Conservation (phyloP, 2,113 vertebrate genomes). For the Ciconia boyciana region DNA sequence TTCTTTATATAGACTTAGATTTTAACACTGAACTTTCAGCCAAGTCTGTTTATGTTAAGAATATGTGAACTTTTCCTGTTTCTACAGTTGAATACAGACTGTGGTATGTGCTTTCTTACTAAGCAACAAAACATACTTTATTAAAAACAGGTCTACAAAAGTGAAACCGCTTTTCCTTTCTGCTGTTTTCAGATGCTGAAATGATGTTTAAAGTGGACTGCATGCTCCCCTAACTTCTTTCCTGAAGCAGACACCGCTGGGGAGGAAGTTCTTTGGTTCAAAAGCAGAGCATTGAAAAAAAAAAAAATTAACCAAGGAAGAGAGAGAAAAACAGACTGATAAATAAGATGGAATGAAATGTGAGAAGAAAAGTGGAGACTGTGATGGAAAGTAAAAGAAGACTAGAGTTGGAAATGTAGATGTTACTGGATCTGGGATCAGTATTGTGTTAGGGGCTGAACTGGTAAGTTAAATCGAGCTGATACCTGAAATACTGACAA, state of each 20-base stretch:
- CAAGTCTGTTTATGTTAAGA: background rate
- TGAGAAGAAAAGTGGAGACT: background rate
- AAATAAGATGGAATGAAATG: background rate
- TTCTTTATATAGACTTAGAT: background rate
- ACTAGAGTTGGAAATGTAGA: background rate
- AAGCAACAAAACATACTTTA: background rate
- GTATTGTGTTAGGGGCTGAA: background rate
- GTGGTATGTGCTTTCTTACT: background rate
- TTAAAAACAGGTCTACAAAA: background rate
- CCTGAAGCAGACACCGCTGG: background rate
- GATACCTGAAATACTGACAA: background rate
- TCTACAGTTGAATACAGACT: background rate
- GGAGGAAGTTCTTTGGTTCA: background rate
- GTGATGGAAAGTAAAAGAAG: background rate
- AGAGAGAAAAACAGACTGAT: background rate
- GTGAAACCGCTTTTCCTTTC: background rate
- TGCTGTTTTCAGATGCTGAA: background rate
- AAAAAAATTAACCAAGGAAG: background rate
- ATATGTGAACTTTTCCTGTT: background rate
- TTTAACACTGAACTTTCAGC: background rate
- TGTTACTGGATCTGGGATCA: background rate
- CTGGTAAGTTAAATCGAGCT: background rate
- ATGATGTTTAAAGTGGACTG: background rate
- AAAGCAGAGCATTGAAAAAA: background rate
- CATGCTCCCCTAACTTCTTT: background rate